These are phyloP conservation scores for Marmota monax DNA, from an alignment of 2,113 vertebrate genomes.

Conservation along the genomic window DNA sequence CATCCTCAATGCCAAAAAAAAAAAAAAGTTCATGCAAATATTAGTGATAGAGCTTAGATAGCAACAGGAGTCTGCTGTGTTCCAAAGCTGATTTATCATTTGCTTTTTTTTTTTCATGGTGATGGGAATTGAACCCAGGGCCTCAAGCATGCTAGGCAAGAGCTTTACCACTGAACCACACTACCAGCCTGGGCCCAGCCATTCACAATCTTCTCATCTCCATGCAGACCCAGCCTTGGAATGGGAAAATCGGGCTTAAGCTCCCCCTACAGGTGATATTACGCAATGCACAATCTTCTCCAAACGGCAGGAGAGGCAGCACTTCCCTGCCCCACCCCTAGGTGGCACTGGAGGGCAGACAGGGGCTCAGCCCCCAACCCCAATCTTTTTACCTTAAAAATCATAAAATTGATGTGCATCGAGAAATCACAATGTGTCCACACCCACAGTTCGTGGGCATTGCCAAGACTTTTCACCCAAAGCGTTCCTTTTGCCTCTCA, in stretches of 20 bases:
- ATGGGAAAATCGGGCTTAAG: neutral
- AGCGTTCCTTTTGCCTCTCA: conserved; percentile 7
- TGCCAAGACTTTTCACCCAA: conserved; percentile 14
- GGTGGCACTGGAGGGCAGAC: conserved; percentile 30
- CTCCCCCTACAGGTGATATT: neutral
- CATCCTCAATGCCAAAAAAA: too few species aligned
- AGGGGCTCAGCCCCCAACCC: neutral
- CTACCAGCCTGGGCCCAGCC: too few species aligned
- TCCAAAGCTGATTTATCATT: neutral
- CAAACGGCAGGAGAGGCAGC: neutral
- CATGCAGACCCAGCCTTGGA: neutral
- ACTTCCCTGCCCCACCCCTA: neutral
- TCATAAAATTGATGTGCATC: neutral
- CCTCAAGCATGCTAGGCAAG: too few species aligned
- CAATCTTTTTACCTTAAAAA: neutral
- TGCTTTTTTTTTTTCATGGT: too few species aligned
- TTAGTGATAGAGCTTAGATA: neutral
- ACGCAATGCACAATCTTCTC: neutral
- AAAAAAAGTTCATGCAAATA: neutral
- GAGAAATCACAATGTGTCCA: neutral
- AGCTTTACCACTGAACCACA: too few species aligned
- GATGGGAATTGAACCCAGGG: too few species aligned
- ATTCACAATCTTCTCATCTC: neutral
- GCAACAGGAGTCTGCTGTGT: neutral
- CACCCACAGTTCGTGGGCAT: neutral